Conservation (phyloP, 2,113 vertebrate genomes). For the Hypanus sabinus region DNA sequence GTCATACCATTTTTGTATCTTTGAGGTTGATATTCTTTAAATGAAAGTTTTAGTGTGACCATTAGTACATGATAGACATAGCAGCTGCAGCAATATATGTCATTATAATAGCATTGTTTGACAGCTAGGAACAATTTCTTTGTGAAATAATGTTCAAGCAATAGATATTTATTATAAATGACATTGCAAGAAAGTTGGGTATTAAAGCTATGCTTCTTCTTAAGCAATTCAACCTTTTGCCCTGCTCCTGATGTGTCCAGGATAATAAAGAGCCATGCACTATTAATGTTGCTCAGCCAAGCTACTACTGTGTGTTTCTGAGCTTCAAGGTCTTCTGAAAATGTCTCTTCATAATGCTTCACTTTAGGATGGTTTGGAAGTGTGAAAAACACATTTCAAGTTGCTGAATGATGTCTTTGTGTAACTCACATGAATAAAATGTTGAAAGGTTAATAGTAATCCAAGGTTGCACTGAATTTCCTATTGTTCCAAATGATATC, state of each 20-base stretch:
- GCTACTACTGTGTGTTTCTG: conserved; percentile 21
- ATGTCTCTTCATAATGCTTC: conserved; percentile 23
- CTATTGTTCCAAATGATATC: conserved; percentile 6
- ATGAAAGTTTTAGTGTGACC: conserved; percentile 28
- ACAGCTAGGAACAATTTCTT: conserved; percentile 33
- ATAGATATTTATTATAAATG: conserved; percentile 36
- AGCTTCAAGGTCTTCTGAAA: conserved; percentile 35
- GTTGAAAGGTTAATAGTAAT: conserved; percentile 33
- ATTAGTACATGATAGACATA: conserved; percentile 26
- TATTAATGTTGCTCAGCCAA: conserved; percentile 35
- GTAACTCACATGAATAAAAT: conserved; percentile 4
- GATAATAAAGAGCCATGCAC: conserved; percentile 36
- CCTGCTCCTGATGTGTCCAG: conserved; percentile 33
- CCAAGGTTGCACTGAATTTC: conserved; percentile 25
- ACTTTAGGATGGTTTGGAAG: conserved; percentile 25
- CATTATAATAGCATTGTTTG: conserved; percentile 33
- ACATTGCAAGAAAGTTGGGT: conserved; percentile 35
- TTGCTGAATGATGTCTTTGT: conserved; percentile 34
- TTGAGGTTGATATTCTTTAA: not conserved
- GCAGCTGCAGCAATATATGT: conserved; percentile 24
- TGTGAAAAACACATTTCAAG: conserved; percentile 31
- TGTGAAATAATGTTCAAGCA: conserved; percentile 32
- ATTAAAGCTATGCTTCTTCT: conserved; percentile 37
- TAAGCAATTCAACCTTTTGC: conserved; percentile 36
- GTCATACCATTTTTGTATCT: not conserved